Percentiles rank a stretch among this genome's conserved stretches.
Evolutionary conservation across 2,113 vertebrate species (phyloP).

Genomic region (Pteruthius melanotis): DNA sequence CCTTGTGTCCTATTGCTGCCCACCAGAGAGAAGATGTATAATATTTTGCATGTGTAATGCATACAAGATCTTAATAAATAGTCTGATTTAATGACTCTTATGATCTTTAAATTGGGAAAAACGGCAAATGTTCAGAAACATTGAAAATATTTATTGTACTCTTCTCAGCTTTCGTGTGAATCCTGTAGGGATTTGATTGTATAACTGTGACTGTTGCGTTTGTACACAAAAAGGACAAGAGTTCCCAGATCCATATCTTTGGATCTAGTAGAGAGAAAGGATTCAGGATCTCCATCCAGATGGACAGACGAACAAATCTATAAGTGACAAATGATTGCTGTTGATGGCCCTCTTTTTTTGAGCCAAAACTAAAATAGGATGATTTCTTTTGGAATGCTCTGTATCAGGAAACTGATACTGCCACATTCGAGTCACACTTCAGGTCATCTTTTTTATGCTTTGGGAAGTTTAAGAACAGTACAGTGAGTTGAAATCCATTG

Average conservation of each 20-base stretch:
- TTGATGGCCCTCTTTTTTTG: background rate
- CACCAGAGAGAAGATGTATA: background rate
- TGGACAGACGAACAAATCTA: background rate
- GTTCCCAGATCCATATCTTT: background rate
- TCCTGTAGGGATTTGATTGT: background rate
- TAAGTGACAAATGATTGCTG: fast-evolving
- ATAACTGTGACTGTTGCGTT: background rate
- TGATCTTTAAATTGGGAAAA: background rate
- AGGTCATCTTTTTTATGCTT: background rate
- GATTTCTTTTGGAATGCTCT: background rate
- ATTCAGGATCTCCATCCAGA: background rate
- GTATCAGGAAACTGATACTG: background rate
- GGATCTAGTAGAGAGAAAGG: background rate
- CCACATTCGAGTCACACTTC: background rate
- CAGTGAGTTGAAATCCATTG: background rate
- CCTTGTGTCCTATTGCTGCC: fast-evolving
- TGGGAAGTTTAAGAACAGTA: background rate
- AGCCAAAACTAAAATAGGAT: background rate
- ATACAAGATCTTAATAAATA: background rate
- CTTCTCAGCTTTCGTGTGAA: background rate
- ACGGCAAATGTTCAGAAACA: background rate
- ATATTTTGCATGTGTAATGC: background rate
- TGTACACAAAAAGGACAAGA: background rate
- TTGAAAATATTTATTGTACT: background rate
- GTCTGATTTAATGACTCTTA: background rate